These are phyloP conservation scores for Pachyseris speciosa DNA, from an alignment of 64 coral and sea anemone genomes.

Conservation along the genomic window DNA sequence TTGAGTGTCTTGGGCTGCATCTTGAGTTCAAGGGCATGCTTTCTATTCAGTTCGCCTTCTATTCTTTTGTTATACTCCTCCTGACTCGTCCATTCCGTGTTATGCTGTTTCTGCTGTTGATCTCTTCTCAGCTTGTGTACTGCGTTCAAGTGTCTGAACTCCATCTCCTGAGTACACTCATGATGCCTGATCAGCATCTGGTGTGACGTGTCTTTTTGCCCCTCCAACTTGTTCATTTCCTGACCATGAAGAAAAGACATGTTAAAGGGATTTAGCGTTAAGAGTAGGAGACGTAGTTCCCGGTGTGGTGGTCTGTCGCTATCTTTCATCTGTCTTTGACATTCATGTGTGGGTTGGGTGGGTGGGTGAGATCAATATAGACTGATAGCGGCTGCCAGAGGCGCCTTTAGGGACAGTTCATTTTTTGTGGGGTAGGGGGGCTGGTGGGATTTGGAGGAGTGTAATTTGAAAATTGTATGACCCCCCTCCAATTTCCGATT, in stretches of 20 bases:
- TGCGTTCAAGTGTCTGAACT: conserved; percentile 81
- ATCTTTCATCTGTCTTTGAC: too few relatives aligned
- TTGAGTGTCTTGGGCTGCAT: conserved; percentile 98
- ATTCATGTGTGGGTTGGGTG: too few relatives aligned
- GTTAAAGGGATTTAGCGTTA: too few relatives aligned
- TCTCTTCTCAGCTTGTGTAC: conserved; percentile 92
- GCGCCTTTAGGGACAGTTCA: too few relatives aligned
- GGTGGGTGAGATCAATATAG: too few relatives aligned
- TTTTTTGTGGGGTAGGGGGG: too few relatives aligned
- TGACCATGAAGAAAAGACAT: conserved; percentile 15
- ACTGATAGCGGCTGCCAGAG: too few relatives aligned
- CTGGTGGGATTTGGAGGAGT: too few relatives aligned
- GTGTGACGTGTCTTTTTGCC: conserved; percentile 92
- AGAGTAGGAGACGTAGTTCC: too few relatives aligned
- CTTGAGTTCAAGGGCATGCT: conserved; percentile 94
- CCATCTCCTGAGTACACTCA: conserved; percentile 96
- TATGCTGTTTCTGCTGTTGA: conserved; percentile 93
- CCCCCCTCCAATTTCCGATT: too few relatives aligned
- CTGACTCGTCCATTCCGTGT: conserved; percentile 91
- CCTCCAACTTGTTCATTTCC: conserved; percentile 96
- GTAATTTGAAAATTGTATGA: too few relatives aligned
- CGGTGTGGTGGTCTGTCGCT: too few relatives aligned
- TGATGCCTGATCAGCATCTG: conserved; percentile 95
- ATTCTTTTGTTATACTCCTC: conserved; percentile 97
- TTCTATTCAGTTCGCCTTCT: conserved; percentile 85